Percentiles rank a stretch among this genome's conserved stretches.
phyloP scores from a whole-genome alignment of 2,113 vertebrate genomes.

The Enhydra lutris region DNA sequence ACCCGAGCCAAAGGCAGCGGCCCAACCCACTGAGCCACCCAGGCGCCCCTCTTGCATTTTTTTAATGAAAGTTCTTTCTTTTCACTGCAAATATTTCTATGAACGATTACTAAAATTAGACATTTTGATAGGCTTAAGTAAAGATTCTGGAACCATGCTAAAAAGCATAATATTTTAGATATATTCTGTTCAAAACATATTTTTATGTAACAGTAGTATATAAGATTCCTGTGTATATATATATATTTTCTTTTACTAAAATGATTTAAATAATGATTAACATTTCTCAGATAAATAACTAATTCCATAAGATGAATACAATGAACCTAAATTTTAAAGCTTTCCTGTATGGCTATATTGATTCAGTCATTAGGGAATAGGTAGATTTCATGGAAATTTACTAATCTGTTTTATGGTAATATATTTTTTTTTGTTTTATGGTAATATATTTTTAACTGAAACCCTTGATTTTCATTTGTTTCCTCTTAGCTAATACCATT shows the following conservation, averaged over 20 bases:
- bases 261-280: not conserved
- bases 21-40: no score
- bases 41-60: not conserved
- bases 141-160: not conserved
- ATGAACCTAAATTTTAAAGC: not conserved
- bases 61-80: not conserved
- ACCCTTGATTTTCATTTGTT: not conserved
- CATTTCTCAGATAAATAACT: not conserved
- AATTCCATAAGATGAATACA: not conserved
- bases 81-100: not conserved
- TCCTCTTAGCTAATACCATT: not conserved
- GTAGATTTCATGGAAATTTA: not conserved
- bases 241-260: not conserved
- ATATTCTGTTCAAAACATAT: not conserved
- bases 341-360: not conserved
- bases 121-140: not conserved
- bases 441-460: conserved; percentile 17
- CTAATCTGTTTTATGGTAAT: not conserved
- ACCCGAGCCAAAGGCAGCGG: no score
- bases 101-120: not conserved
- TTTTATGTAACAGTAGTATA: not conserved
- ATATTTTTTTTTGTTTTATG: not conserved
- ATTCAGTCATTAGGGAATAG: not conserved
- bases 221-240: not conserved
- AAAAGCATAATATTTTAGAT: not conserved